Conservation (phyloP, 2,797 vertebrate genomes). For the Anomalospiza imberbis region DNA sequence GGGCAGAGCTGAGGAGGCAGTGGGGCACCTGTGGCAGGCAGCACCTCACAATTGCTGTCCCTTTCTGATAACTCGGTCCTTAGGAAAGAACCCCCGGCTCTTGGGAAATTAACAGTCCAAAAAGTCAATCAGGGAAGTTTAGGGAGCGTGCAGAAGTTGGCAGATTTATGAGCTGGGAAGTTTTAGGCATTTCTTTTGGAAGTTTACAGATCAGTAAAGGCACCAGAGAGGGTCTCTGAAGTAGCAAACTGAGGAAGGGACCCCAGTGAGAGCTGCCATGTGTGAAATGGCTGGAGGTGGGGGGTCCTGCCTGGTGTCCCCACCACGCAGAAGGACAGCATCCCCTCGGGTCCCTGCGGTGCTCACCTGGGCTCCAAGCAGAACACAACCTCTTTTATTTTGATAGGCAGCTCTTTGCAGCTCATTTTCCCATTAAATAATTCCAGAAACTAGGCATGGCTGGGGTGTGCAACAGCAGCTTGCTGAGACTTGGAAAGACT, state of each 20-base stretch:
- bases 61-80: background rate
- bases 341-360: fast-evolving
- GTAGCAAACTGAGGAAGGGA: background rate
- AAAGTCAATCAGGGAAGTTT: slow-evolving; percentile 16
- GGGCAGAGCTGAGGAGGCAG: background rate
- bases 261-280: background rate
- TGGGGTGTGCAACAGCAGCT: background rate
- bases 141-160: background rate
- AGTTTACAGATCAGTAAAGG: background rate
- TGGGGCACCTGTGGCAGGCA: background rate
- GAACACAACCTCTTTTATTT: background rate
- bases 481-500: background rate
- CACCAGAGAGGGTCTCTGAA: background rate
- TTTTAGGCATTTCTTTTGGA: background rate
- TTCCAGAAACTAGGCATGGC: background rate
- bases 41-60: background rate
- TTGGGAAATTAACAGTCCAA: background rate
- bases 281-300: background rate
- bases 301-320: background rate
- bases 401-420: background rate
- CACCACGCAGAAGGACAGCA: background rate
- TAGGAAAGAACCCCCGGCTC: background rate
- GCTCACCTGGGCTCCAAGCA: background rate
- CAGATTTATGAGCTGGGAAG: slow-evolving; percentile 46
- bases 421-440: background rate